Base-by-base conservation (phyloP, 1,140 invertebrate species). In the Protaetia brevitarsis region DNA sequence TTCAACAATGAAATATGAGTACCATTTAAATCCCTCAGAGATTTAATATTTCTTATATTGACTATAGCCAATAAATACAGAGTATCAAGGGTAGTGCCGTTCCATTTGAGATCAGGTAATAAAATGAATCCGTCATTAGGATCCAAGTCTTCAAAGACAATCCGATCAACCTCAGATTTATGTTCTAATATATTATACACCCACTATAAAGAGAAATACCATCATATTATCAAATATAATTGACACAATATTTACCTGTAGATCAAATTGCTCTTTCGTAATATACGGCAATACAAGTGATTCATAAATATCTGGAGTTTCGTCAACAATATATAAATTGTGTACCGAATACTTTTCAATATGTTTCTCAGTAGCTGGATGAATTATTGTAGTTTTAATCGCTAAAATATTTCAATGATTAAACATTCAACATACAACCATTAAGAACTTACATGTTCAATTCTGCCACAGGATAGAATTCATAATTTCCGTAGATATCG, bases 101-200 rank as follows among this genome's bases (percentile, higher is more conserved):
- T 90, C 96, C 96, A 98, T 79, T 98, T 98, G 56, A 97, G 82
- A 81, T 98, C 96, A 0, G 94, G 94, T 1, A 96, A 66, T 2
- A 98, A 77, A 21, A 97, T 82, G 80, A 98, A 99, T 0, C 96
- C 96, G 60, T 77, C 86, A 45, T 88, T 82, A 28, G 87, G 81
- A 80, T 96, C 88, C 7, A 81, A 70, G 80, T 97, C 94, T 78
- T 97, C 91, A 76, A 84, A 90, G 3, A 97, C 82, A 56, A 99
- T 89, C 69, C 90, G 85, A 26, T 98, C 96, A 3, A 81, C 80
- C 84, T 99, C 96, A 64, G 87, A 87, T 76, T 91, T 93, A 69
- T 96, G 93, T 36, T 95, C 89, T 7, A 99, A 77, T 69, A 98
- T 95, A 79, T 99, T 99, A 76, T 95, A 92, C 0, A 99, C 89